These are phyloP conservation scores for Aphrophora alni DNA, from an alignment of 2,888 invertebrate genomes.

Conservation along the genomic window DNA sequence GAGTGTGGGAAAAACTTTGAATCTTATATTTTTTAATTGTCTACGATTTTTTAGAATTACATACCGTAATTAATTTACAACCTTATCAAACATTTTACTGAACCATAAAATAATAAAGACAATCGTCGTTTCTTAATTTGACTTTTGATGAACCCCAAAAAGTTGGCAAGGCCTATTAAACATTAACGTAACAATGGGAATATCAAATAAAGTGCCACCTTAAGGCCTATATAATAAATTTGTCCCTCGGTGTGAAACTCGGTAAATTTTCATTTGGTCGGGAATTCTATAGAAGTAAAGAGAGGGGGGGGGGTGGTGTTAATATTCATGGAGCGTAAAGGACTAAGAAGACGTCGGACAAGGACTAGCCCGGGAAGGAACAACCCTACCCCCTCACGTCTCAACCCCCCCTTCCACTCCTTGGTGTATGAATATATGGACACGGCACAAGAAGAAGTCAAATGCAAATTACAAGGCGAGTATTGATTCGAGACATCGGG, in stretches of 20 bases:
- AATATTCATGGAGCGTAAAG: conserved; percentile 37
- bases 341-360: conserved; percentile 38
- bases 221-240: conserved; percentile 9
- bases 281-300: neutral
- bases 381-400: neutral
- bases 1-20: too few relatives aligned
- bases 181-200: neutral
- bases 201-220: conserved; percentile 2
- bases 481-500: conserved; percentile 46
- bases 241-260: neutral
- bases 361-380: conserved; percentile 2
- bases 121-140: neutral
- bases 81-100: neutral
- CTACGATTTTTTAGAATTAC: too few relatives aligned
- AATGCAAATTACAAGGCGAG: conserved; percentile 47
- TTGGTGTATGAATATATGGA: conserved; percentile 36
- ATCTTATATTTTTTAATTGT: too few relatives aligned
- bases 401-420: neutral
- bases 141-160: neutral
- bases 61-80: neutral
- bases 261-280: neutral
- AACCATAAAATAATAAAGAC: neutral
- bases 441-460: conserved; percentile 44
- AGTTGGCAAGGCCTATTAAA: neutral
- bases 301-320: conserved; percentile 15